Evolutionary conservation across 1,140 invertebrate genomes (phyloP).

Genomic region (Drosophila auraria): DNA sequence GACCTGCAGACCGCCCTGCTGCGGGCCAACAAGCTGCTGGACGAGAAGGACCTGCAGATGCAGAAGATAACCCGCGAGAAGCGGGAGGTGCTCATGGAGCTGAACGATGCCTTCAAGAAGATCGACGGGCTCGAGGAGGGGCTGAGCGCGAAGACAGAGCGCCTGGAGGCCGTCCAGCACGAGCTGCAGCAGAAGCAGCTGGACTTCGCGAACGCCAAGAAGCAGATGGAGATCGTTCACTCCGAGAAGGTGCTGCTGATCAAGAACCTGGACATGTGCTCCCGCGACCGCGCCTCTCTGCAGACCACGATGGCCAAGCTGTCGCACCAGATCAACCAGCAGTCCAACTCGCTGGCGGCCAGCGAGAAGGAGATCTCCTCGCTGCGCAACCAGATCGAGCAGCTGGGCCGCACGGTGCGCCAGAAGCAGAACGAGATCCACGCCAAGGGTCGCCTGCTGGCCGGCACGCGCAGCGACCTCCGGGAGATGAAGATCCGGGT

Average conservation of each 20-base stretch:
- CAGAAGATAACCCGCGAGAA: slow-evolving; percentile 32
- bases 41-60: slow-evolving; percentile 22
- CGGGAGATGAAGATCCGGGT: slow-evolving; percentile 86
- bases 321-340: slow-evolving; percentile 61
- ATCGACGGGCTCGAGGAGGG: slow-evolving; percentile 61
- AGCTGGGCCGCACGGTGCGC: slow-evolving; percentile 89
- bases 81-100: slow-evolving; percentile 29
- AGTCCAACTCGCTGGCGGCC: slow-evolving; percentile 29
- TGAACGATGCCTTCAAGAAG: slow-evolving; percentile 31
- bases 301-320: slow-evolving; percentile 86
- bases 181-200: slow-evolving; percentile 87
- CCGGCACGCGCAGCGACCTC: slow-evolving; percentile 86
- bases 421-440: slow-evolving; percentile 86
- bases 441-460: slow-evolving; percentile 72
- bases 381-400: slow-evolving; percentile 85
- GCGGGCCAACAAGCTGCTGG: slow-evolving; percentile 14
- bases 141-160: slow-evolving; percentile 12
- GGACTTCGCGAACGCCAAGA: slow-evolving; percentile 87
- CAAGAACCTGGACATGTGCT: slow-evolving; percentile 87
- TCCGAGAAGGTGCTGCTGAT: slow-evolving; percentile 87
- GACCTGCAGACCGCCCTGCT: slow-evolving; percentile 10
- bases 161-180: slow-evolving; percentile 87
- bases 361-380: slow-evolving; percentile 49
- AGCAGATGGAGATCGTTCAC: slow-evolving; percentile 87
- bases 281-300: slow-evolving; percentile 88